A percentile compares a stretch with the other conserved stretches of the same genome.
phyloP scores from a whole-genome alignment of 2,113 vertebrate species.

The Cynocephalus volans region DNA sequence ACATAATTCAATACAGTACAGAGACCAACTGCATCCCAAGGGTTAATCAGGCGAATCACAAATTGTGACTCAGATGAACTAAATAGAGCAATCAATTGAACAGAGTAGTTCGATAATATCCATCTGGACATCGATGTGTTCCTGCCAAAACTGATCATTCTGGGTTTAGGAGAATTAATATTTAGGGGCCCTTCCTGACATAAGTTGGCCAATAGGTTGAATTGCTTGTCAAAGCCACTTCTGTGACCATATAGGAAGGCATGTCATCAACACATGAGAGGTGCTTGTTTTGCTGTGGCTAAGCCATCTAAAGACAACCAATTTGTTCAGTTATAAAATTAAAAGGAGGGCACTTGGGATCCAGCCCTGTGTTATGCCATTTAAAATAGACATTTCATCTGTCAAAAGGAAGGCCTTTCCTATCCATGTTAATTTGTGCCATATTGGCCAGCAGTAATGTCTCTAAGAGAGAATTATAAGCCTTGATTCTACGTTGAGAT shows the following conservation, averaged over 20 bases:
- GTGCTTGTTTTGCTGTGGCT: background rate
- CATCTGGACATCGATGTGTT: conserved; percentile 21
- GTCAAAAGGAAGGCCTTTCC: conserved; percentile 68
- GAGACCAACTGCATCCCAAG: background rate
- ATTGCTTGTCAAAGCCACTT: conserved; percentile 64
- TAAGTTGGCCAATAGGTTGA: conserved; percentile 52
- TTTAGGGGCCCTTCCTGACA: conserved; percentile 44
- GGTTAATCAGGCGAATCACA: conserved; percentile 30
- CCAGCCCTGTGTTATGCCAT: conserved; percentile 67
- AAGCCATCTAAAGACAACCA: conserved; percentile 48
- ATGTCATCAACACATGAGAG: conserved; percentile 28
- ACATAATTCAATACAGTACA: no score
- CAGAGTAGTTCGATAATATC: conserved; percentile 6
- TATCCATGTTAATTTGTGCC: conserved; percentile 71
- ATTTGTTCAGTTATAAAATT: conserved; percentile 73
- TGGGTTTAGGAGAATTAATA: conserved; percentile 67
- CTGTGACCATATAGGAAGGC: background rate
- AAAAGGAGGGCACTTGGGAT: conserved; percentile 50
- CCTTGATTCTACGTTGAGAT: conserved; percentile 73
- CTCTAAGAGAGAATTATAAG: conserved; percentile 70
- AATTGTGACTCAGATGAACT: background rate
- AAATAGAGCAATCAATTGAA: background rate
- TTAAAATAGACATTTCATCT: conserved; percentile 75
- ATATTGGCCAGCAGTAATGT: conserved; percentile 62
- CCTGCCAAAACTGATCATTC: conserved; percentile 61